phyloP scores from a whole-genome alignment of 2,113 vertebrate genomes.

The Cochlearius cochlearius region DNA sequence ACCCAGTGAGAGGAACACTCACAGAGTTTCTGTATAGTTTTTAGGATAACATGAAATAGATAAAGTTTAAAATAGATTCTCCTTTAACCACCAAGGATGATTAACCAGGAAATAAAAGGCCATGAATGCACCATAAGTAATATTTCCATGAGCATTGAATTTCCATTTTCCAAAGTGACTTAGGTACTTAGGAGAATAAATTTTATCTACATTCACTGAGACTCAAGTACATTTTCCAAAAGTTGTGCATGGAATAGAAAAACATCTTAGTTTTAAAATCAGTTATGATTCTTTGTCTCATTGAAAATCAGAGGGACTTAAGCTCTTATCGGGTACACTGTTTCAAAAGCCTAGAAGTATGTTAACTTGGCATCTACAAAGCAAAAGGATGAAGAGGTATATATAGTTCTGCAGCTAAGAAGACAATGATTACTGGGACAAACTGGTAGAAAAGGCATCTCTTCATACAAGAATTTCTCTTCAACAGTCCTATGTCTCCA shows the following conservation, averaged over 20 bases:
- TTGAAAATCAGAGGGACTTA: not conserved
- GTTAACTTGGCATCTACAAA: not conserved
- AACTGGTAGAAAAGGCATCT: not conserved
- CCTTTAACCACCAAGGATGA: not conserved
- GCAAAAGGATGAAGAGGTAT: not conserved
- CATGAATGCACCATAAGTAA: not conserved
- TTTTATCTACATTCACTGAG: not conserved
- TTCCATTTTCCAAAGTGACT: not conserved
- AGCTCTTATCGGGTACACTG: not conserved
- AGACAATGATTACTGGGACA: not conserved
- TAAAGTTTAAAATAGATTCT: not conserved
- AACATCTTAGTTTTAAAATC: not conserved
- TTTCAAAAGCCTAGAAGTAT: not conserved
- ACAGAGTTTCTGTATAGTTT: not conserved
- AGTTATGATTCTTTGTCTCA: not conserved
- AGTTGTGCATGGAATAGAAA: not conserved
- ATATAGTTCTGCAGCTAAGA: not conserved
- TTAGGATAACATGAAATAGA: not conserved
- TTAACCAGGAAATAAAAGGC: conserved; percentile 2
- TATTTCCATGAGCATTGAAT: not conserved
- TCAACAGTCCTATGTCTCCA: not conserved
- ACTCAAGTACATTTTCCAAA: not conserved
- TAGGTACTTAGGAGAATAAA: not conserved
- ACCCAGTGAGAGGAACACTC: not conserved
- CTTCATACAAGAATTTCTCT: not conserved